Base-by-base conservation (phyloP, 1,140 invertebrate species). In the Heliothis subflexa region DNA sequence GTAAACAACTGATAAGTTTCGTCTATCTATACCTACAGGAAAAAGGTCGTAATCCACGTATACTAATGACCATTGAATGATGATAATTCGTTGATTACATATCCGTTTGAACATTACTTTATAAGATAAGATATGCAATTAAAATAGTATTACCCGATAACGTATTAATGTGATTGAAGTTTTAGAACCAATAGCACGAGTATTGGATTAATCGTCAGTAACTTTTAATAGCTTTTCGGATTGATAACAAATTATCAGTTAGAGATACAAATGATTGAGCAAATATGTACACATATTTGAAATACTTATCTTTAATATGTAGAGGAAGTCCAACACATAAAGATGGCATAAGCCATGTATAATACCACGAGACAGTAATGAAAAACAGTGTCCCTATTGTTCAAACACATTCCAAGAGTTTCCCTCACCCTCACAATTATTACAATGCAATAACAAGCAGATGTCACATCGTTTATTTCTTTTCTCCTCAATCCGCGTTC, bases 391-490 rank as follows among this genome's bases (percentile, higher is more conserved):
- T 66, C 13, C 55, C 3, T 14, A 18, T 21, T 40, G 40, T 49
- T 50, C 66, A 52, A 49, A 14, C 12, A 14, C 64, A 12, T 12
- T 28, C 47, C 66, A 25, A 18, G 2, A 47, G 18, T 49, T 49
- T 70, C 66, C 47, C 47, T 52, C 18, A 70, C 47, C 33, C 61
- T 62, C 25, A 62, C 61, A 45, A 70, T 70, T 70, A 70, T 70
- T 50, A 28, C 21, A 25, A 3, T n/a, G 47, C n/a, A 21, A 70
- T 70, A 70, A 70, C 21, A 52, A 50, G 21, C 66, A 70, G 66
- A 70, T 70, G 66, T 70, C 47, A 28, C 62, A 47, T 10, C 10
- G 55, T 66, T 66, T 66, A 47, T 47, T 66, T 66, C 47, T 40
- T 47, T 66, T 47, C 62, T 66, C 45, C 12, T 59, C 12, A 66